Evolutionary conservation across 1,140 invertebrate genomes (phyloP), one percentile per base, ranked within the genome.

Genomic region (Drosophila lini): DNA sequence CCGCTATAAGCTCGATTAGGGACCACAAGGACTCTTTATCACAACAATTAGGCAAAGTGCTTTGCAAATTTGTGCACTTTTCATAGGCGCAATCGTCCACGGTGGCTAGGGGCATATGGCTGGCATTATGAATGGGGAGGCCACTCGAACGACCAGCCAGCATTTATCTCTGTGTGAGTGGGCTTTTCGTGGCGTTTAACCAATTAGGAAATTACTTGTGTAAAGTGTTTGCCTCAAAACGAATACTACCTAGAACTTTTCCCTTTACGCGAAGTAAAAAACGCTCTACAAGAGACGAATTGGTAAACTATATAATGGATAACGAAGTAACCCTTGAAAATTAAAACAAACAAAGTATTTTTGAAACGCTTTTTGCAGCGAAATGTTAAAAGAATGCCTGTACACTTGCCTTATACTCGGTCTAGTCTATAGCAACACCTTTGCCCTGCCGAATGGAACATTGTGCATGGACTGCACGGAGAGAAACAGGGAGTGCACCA

Each of bases 181-280:
- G 25, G 25, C 25, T 25, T 25, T 25, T 25, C 5, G 3, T 25
- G 5, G 68, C 61, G 74, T 81, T 83, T 60, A 81, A 70, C 81
- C 81, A 84, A 84, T 84, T 84, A 85, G 81, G 60, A 84, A 85
- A 84, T 85, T 84, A 81, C 74, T 85, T 70, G 73, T 64, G 77
- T 61, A 84, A 84, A 83, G 25, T 25, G 25, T 25, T 25, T 25
- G 25, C 25, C 25, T 5, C 25, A 25, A 25, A 25, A 25, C 25
- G 4, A 25, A 5, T 25, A 25, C 4, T 25, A 25, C 25, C 25
- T 25, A 25, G 5, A 25, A 25, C 25, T 25, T 25, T 25, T 25
- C 5, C 5, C 25, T 5, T 25, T 25, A 5, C 25, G 4, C 25
- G 25, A 25, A 25, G 25, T 32, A 9, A 32, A 32, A 8, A 9